phyloP scores from a whole-genome alignment of 2,797 vertebrate genomes.

The Myioborus miniatus region DNA sequence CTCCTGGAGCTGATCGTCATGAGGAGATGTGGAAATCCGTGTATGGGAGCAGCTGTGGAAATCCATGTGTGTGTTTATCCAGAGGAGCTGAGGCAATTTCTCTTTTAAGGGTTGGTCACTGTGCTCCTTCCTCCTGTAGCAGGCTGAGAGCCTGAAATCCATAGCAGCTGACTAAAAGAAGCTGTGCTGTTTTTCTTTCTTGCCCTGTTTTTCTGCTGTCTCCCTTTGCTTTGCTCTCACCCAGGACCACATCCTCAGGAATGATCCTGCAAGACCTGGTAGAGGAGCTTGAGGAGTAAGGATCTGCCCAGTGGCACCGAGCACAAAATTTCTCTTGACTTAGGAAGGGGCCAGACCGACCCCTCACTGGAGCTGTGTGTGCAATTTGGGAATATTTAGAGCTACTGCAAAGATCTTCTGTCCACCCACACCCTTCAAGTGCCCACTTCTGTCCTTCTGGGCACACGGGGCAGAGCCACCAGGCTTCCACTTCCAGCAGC shows the following conservation, averaged over 20 bases:
- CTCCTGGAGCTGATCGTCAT: background rate
- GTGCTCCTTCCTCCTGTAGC: background rate
- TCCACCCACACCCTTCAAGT: background rate
- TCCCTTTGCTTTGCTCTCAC: background rate
- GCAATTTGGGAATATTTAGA: background rate
- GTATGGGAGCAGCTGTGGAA: background rate
- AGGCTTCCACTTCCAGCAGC: background rate
- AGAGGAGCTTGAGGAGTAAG: background rate
- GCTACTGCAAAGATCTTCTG: background rate
- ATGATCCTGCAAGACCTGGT: background rate
- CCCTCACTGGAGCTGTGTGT: background rate
- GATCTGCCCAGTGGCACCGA: background rate
- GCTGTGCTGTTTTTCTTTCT: background rate
- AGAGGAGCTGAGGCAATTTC: background rate
- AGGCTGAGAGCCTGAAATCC: background rate
- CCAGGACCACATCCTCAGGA: background rate
- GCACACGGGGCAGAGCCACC: background rate
- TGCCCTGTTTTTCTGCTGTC: background rate
- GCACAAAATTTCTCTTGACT: background rate
- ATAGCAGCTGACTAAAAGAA: background rate
- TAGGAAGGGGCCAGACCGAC: background rate
- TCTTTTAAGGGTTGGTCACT: background rate
- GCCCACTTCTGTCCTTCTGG: background rate
- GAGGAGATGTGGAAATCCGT: background rate
- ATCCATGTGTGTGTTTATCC: fast-evolving